Evolutionary conservation across 2,888 invertebrate species (phyloP), one percentile per base, ranked within the genome.

Genomic region (Formica aserva): DNA sequence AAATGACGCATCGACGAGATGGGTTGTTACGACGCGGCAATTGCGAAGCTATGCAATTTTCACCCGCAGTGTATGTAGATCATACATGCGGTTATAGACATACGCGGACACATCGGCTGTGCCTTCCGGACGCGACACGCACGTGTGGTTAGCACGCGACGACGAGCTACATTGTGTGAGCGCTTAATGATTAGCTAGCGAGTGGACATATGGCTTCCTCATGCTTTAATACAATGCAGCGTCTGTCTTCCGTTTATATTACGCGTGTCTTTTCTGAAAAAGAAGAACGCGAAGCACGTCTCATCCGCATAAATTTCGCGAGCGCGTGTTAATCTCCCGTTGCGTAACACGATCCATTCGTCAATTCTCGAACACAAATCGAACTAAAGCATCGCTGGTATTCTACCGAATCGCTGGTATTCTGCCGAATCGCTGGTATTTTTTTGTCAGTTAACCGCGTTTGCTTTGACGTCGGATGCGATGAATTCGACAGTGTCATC

Each of bases 81-180:
- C 60, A 35, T 18, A 32, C 29, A 32, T 26, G 18, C 38, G 69
- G 45, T 65, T 55, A 26, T 55, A 29, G 62, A 26, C n/a, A 67
- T 29, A 62, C 63, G 57, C 48, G 71, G 66, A 55, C 41, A 62
- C 60, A 38, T 72, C 29, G 80, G 76, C 81, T 71, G 80, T 85
- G 85, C 87, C 85, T 85, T 77, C 83, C 87, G 66, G 81, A 85
- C 81, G 87, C 81, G 87, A 83, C 85, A 75, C 85, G 78, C 87
- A 77, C 76, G 77, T 57, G 74, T 75, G 74, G 69, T 55, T 60
- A 72, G 62, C 75, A 77, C 81, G 78, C 83, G 82, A 84, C 60
- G 84, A 52, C 26, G 60, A 74, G 75, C 45, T 22, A 35, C 78
- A 71, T 78, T 45, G 83, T 67, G 77, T 67, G 77, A 71, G 57